phyloP scores from a whole-genome alignment of 2,113 vertebrate species.

The Tychaedon coryphoeus region DNA sequence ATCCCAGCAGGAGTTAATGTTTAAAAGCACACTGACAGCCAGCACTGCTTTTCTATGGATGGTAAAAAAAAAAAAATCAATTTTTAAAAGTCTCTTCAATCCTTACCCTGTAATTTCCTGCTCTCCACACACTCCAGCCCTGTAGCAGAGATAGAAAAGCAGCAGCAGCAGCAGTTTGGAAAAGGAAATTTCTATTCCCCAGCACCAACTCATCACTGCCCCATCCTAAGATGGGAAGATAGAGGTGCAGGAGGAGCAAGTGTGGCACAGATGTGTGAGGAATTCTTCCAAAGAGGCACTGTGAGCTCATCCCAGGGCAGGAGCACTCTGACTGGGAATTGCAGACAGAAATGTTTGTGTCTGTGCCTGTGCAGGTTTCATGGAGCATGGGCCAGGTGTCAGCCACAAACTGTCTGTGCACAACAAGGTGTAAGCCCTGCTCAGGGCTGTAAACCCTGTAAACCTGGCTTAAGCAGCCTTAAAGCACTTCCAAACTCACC shows the following conservation, averaged over 20 bases:
- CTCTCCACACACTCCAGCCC: neutral
- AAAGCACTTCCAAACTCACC: neutral
- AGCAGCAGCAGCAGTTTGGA: neutral
- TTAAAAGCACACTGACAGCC: neutral
- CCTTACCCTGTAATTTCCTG: neutral
- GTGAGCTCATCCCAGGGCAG: neutral
- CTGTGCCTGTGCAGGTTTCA: neutral
- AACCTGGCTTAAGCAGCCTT: neutral
- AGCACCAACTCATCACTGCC: neutral
- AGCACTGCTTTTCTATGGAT: neutral
- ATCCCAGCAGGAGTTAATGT: neutral
- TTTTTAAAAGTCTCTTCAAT: neutral
- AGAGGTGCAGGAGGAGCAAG: neutral
- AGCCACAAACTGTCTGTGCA: neutral
- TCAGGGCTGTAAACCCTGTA: accelerated
- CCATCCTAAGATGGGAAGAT: neutral
- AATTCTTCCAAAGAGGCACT: neutral
- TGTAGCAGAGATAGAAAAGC: neutral
- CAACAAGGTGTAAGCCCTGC: neutral
- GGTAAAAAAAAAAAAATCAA: neutral
- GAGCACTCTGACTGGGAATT: neutral
- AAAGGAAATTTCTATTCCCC: neutral
- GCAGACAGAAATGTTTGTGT: neutral
- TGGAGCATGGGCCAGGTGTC: accelerated
- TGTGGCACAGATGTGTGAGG: neutral